phyloP scores from a whole-genome alignment of 35 echinoderm and acorn worm genomes.

The Ptychodera flava region DNA sequence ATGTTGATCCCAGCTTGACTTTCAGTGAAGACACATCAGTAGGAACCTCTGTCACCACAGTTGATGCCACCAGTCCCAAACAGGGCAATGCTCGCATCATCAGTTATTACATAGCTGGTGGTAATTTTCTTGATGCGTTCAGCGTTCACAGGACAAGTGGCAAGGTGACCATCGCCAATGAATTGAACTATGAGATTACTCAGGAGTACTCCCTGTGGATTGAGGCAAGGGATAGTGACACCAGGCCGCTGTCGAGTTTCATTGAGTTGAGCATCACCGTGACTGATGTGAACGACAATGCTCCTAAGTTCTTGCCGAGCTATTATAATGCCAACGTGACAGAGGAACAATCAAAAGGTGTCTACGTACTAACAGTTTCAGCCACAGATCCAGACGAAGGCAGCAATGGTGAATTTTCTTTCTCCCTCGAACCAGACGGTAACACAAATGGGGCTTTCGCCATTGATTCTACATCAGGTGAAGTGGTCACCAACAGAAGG shows the following conservation, averaged over 20 bases:
- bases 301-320: conserved; percentile 52
- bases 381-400: conserved; percentile 61
- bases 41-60: conserved; percentile 24
- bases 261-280: conserved; percentile 39
- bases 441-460: conserved; percentile 51
- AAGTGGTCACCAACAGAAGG: conserved; percentile 37
- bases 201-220: conserved; percentile 49
- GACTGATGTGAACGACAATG: conserved; percentile 79
- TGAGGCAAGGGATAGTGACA: conserved; percentile 57
- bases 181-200: conserved; percentile 49
- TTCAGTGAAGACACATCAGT: conserved; percentile 11
- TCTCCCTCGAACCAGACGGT: conserved; percentile 25
- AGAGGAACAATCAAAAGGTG: conserved; percentile 28
- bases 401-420: conserved; percentile 43
- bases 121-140: conserved; percentile 59
- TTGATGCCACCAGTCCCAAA: conserved; percentile 38
- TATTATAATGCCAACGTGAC: conserved; percentile 25
- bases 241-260: conserved; percentile 54
- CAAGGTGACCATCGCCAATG: conserved; percentile 32
- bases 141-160: conserved; percentile 56
- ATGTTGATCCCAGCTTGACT: neutral
- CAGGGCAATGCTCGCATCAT: conserved; percentile 15
- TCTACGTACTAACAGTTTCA: conserved; percentile 39
- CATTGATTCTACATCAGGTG: conserved; percentile 43
- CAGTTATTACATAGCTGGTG: conserved; percentile 66